Conservation (phyloP, 2,888 invertebrate genomes). For the Reticulitermes lucifugus region DNA sequence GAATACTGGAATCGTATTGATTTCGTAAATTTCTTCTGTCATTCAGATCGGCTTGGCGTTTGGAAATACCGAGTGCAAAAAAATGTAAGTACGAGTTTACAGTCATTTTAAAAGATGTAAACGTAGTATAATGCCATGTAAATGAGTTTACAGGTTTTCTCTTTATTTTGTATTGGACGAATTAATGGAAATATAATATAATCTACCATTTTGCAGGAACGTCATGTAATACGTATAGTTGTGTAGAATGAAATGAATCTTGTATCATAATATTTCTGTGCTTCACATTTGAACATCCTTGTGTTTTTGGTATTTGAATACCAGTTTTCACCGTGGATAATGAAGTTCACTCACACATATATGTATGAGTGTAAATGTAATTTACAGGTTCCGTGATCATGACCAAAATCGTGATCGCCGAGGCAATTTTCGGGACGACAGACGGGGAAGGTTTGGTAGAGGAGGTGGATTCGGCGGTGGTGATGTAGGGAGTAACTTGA, state of each 20-base stretch:
- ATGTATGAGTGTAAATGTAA: no score
- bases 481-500: constrained; percentile 37
- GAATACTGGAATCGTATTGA: background rate
- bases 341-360: no score
- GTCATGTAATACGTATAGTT: background rate
- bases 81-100: constrained; percentile 4
- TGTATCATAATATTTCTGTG: background rate
- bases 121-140: background rate
- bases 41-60: background rate
- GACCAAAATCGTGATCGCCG: constrained; percentile 40
- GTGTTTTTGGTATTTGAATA: no score
- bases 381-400: constrained; percentile 47
- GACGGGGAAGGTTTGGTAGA: constrained; percentile 40
- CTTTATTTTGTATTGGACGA: background rate
- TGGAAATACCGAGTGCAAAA: background rate
- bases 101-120: background rate
- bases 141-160: background rate
- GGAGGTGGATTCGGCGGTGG: constrained; percentile 28
- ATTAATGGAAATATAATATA: background rate
- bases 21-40: background rate
- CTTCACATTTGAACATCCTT: no score
- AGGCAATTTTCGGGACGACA: constrained; percentile 43
- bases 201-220: background rate
- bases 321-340: no score
- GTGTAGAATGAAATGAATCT: background rate